phyloP scores from a whole-genome alignment of 2,797 vertebrate species.

The Cryptoprocta ferox region DNA sequence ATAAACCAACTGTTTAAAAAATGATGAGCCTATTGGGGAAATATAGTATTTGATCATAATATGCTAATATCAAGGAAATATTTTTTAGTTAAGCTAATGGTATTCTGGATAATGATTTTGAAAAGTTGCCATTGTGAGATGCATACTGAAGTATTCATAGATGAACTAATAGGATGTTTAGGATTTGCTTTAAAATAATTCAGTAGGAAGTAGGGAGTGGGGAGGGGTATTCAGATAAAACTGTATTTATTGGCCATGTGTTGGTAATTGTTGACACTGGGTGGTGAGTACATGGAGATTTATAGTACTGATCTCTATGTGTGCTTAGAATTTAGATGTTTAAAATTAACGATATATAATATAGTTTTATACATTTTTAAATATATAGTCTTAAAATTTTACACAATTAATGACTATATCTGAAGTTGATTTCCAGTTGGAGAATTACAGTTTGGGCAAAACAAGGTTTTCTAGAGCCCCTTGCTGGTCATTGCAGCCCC shows the following conservation, averaged over 20 bases:
- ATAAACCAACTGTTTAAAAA: not conserved
- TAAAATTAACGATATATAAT: not conserved
- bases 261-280: not conserved
- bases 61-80: not conserved
- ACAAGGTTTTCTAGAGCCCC: not conserved
- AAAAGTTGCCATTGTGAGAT: not conserved
- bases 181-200: slow-evolving; percentile 8
- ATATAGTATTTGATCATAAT: not conserved
- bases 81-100: not conserved
- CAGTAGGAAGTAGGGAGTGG: not conserved
- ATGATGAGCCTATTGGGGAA: not conserved
- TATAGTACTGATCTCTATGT: not conserved
- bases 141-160: not conserved
- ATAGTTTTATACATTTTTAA: not conserved
- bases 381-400: not conserved
- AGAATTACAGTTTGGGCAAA: not conserved
- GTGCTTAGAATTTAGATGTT: slow-evolving; percentile 2
- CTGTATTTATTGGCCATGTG: not conserved
- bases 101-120: not conserved
- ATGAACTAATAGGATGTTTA: not conserved
- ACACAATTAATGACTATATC: not conserved
- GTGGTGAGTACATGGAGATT: not conserved
- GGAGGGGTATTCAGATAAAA: not conserved
- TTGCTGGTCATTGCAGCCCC: not conserved
- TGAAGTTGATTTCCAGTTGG: slow-evolving; percentile 11